Evolutionary conservation across 53 echinoderm and acorn worm genomes (phyloP), one percentile per base, ranked within the genome.

Genomic region (Patiria pectinifera): DNA sequence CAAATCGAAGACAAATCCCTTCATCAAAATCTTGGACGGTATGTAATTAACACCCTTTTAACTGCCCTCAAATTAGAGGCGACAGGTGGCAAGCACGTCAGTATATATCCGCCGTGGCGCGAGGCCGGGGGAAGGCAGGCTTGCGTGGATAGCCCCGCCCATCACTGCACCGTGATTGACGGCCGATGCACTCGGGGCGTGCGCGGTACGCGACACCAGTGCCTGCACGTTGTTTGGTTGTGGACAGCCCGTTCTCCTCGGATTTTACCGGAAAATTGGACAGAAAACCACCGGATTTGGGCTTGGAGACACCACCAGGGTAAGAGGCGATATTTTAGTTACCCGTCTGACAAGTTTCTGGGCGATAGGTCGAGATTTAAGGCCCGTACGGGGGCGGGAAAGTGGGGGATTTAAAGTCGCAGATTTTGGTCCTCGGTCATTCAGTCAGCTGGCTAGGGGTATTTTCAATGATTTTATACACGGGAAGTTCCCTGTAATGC

Each of bases 241-340:
- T 47, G 81, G 77, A 90, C 24, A 23, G 7, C 66, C 47, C 16
- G 26, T 45, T 90, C 80, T 62, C 80, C 47, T 43, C 66, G 90
- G 79, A 79, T 81, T 90, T 60, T 90, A 81, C 60, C 58, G 90
- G 90, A 80, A 90, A 44, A 66, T 81, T 90, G 21, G 80, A 63
- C 69, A 79, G 66, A 23, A 70, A 90, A 43, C 81, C 47, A 80
- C 80, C 80, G 82, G 19, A 80, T 81, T 81, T 25, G 81, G 90
- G 80, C 90, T 90, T 90, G 90, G 80, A 80, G 90, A 90, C 90
- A 90, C 90, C 80, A 90, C 90, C 62, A 90, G 90, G 90, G 90
- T 90, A 90, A 90, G 90, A 12, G 80, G 82, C 22, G 80, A 46
- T 90, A 47, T 69, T 90, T 81, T 21, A 49, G 81, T 23, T 90